These are phyloP conservation scores for Danaus melanippus DNA, from an alignment of 1,140 invertebrate genomes.

Conservation along the genomic window DNA sequence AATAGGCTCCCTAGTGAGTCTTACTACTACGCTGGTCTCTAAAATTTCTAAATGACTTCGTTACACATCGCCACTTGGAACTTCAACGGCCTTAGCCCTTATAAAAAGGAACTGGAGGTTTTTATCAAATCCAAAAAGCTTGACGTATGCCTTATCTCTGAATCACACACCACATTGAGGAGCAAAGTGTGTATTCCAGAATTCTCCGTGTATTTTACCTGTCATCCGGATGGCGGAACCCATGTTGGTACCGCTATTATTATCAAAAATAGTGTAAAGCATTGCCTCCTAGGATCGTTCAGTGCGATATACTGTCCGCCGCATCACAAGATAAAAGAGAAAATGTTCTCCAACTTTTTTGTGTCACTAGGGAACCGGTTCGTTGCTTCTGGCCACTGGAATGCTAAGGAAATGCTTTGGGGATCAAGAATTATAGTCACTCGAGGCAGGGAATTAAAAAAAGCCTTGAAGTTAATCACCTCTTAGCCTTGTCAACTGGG, in stretches of 20 bases:
- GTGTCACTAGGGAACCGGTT: conserved; percentile 14
- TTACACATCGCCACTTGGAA: conserved; percentile 23
- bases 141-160: conserved; percentile 19
- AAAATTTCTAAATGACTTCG: conserved; percentile 21
- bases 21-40: conserved; percentile 20
- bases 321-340: conserved; percentile 6
- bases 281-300: conserved; percentile 3
- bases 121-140: conserved; percentile 12
- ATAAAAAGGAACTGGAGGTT: conserved; percentile 18
- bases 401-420: no score
- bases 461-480: no score
- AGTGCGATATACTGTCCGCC: conserved; percentile 19
- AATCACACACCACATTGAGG: conserved; percentile 16
- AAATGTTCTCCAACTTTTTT: conserved; percentile 11
- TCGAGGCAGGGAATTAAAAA: no score
- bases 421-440: no score
- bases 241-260: conserved; percentile 16
- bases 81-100: conserved; percentile 25
- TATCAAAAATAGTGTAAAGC: conserved; percentile 15
- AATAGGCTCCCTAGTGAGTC: conserved; percentile 27
- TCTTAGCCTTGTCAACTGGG: no score
- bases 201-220: conserved; percentile 8
- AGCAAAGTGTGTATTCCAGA: neutral
- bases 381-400: no score
- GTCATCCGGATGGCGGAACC: conserved; percentile 14